Evolutionary conservation across 2,888 invertebrate genomes (phyloP).

Genomic region (Hydriomena furcata): DNA sequence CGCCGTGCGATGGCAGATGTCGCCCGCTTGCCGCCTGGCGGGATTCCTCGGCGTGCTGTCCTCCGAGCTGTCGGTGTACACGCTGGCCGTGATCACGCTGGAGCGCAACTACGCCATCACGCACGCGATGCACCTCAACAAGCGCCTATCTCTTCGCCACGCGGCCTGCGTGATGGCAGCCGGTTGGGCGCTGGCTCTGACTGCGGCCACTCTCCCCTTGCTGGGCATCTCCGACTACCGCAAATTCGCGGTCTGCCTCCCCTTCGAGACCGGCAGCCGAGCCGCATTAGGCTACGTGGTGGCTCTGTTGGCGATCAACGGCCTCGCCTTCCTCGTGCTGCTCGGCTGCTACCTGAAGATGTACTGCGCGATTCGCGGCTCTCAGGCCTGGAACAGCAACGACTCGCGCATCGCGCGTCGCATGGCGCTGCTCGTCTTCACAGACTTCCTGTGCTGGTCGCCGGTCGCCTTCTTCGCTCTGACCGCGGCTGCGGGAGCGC

Average conservation of each 20-base stretch:
- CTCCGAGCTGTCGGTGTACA: slow-evolving; percentile 97
- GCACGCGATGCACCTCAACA: slow-evolving; percentile 98
- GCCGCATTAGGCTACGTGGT: slow-evolving; percentile 94
- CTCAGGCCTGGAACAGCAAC: slow-evolving; percentile 98
- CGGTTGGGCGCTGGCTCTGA: slow-evolving; percentile 95
- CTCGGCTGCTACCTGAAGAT: slow-evolving; percentile 98
- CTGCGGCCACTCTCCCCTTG: slow-evolving; percentile 94
- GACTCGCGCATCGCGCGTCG: slow-evolving; percentile 97
- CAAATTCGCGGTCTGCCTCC: slow-evolving; percentile 98
- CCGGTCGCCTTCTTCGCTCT: slow-evolving; percentile 98
- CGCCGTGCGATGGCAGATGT: slow-evolving; percentile 99
- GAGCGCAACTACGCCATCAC: slow-evolving; percentile 98
- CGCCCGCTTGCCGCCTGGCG: slow-evolving; percentile 95
- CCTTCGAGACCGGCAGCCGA: slow-evolving; percentile 92
- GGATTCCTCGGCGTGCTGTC: slow-evolving; percentile 97
- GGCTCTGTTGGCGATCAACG: slow-evolving; percentile 95
- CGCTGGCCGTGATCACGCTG: slow-evolving; percentile 97
- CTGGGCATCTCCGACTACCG: slow-evolving; percentile 97
- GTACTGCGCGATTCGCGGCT: slow-evolving; percentile 98
- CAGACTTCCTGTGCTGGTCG: slow-evolving; percentile 99
- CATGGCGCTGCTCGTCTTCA: slow-evolving; percentile 98
- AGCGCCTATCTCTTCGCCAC: slow-evolving; percentile 94
- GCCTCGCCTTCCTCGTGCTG: slow-evolving; percentile 95
- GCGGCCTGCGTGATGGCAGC: slow-evolving; percentile 95
- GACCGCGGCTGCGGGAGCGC: slow-evolving; percentile 95